Percentiles rank a stretch among this genome's conserved stretches.
phyloP scores from a whole-genome alignment of 2,797 vertebrate species.

The Sebastes reedi region DNA sequence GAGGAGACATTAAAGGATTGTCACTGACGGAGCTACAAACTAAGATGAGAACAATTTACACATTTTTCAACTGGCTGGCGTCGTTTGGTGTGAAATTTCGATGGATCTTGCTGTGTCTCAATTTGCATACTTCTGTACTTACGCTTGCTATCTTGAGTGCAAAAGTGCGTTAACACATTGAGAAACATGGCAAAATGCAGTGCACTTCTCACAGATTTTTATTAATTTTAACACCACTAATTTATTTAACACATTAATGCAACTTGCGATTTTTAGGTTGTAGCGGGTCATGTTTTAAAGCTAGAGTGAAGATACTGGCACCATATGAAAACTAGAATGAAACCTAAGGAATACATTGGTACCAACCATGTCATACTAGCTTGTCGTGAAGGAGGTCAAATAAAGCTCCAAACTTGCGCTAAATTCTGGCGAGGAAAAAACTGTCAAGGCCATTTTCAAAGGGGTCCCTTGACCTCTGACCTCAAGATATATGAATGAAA shows the following conservation, averaged over 20 bases:
- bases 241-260: too few relatives aligned
- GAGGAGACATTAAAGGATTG: not conserved
- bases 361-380: too few relatives aligned
- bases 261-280: too few relatives aligned
- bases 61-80: not conserved
- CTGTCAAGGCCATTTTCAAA: accelerated
- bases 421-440: not conserved
- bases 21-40: not conserved
- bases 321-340: too few relatives aligned
- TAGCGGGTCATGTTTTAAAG: too few relatives aligned
- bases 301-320: too few relatives aligned
- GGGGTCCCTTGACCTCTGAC: not conserved
- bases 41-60: not conserved
- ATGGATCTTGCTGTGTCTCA: not conserved
- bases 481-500: too few relatives aligned
- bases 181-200: not conserved
- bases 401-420: accelerated
- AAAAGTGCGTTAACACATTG: not conserved
- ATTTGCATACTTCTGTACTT: not conserved
- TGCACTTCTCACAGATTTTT: not conserved
- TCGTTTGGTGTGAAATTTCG: not conserved
- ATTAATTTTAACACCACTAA: too few relatives aligned
- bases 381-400: too few relatives aligned
- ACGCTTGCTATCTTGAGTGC: not conserved
- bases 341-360: too few relatives aligned